phyloP scores from a whole-genome alignment of 2,113 vertebrate species.

The Alectura lathami region DNA sequence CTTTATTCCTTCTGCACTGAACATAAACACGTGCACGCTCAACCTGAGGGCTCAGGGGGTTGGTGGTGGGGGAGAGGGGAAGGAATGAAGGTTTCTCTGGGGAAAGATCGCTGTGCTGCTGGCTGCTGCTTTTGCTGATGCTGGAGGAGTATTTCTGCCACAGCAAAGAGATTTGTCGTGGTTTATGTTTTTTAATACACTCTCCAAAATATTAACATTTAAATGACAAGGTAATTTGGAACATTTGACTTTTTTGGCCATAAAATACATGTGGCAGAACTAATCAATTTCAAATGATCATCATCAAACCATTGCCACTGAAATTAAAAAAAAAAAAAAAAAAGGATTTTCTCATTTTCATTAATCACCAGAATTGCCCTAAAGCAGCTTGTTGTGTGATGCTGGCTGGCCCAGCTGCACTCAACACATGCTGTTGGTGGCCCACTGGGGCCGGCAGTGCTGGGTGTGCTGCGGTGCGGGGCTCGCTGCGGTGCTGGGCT shows the following conservation, averaged over 20 bases:
- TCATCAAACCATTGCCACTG: constrained; percentile 6
- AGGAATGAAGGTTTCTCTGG: neutral
- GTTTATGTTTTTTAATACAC: rapidly evolving
- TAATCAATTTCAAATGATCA: constrained; percentile 32
- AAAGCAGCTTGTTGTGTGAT: neutral
- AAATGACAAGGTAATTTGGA: constrained; percentile 1
- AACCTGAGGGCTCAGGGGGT: neutral
- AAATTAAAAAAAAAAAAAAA: no score
- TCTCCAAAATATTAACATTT: neutral
- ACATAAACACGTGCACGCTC: no score
- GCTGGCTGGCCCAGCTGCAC: neutral
- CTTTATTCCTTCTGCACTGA: neutral
- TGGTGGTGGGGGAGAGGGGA: neutral
- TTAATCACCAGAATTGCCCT: neutral
- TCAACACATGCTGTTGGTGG: no score
- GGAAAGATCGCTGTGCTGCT: neutral
- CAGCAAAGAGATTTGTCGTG: neutral
- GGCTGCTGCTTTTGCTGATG: neutral
- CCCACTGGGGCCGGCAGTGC: no score
- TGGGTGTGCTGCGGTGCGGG: no score
- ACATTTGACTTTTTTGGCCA: neutral
- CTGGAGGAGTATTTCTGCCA: neutral
- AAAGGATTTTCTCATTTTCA: neutral
- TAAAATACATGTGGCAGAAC: constrained; percentile 42
- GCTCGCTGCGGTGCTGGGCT: no score